These are phyloP conservation scores for Indicator indicator DNA, from an alignment of 2,113 vertebrate species.

Conservation along the genomic window DNA sequence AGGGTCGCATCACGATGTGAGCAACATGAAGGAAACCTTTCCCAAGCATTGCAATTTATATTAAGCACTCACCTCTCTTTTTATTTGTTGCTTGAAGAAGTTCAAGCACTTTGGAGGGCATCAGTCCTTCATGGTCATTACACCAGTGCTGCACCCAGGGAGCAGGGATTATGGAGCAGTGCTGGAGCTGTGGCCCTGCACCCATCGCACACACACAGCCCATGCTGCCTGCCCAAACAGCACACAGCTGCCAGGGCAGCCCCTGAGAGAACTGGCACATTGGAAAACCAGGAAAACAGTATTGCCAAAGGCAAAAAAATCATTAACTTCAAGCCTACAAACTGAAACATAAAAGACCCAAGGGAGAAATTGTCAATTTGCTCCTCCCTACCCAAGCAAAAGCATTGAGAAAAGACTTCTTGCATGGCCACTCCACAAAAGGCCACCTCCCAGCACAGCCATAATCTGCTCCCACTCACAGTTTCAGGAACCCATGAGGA, in stretches of 20 bases:
- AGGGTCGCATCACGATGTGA: not conserved
- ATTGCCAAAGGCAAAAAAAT: not conserved
- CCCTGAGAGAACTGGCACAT: not conserved
- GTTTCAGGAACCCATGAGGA: not conserved
- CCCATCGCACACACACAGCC: not conserved
- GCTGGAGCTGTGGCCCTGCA: not conserved
- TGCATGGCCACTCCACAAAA: accelerated
- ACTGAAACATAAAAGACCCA: not conserved
- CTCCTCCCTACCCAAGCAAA: not conserved
- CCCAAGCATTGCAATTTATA: not conserved
- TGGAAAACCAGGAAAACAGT: not conserved
- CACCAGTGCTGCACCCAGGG: not conserved
- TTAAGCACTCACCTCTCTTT: not conserved
- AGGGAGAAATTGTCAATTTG: not conserved
- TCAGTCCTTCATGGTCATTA: not conserved
- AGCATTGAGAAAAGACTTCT: not conserved
- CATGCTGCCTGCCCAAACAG: not conserved
- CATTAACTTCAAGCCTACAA: not conserved
- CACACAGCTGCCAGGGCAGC: not conserved
- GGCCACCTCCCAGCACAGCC: not conserved
- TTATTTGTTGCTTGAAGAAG: not conserved
- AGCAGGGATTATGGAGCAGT: not conserved
- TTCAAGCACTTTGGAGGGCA: not conserved
- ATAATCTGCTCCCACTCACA: not conserved
- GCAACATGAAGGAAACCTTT: not conserved